Percentiles rank a stretch among this genome's conserved stretches.
phyloP scores from a whole-genome alignment of 2,797 vertebrate genomes.

The Typhlichthys subterraneus region DNA sequence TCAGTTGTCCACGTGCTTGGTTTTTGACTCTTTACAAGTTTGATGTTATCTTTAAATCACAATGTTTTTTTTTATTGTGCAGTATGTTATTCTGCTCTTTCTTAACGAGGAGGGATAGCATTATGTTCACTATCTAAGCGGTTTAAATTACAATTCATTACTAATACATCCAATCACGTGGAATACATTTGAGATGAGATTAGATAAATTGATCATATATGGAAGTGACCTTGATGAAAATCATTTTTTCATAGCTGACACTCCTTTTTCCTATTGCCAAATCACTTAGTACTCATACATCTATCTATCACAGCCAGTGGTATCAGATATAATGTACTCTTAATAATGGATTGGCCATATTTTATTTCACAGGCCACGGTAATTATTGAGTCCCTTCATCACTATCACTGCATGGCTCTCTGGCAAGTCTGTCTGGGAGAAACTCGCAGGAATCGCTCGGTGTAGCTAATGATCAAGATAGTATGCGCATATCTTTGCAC shows the following conservation, averaged over 20 bases:
- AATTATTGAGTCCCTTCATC: constrained; percentile 53
- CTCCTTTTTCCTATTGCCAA: constrained; percentile 33
- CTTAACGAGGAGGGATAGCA: constrained; percentile 14
- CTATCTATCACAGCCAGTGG: constrained; percentile 41
- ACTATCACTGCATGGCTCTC: constrained; percentile 27
- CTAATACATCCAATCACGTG: constrained; percentile 3
- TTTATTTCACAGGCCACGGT: constrained; percentile 34
- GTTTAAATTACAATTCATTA: constrained; percentile 39
- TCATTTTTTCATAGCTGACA: constrained; percentile 7
- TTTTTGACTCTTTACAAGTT: too few species aligned
- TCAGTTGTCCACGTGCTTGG: too few species aligned
- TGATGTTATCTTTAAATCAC: too few species aligned
- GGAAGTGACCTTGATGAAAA: constrained; percentile 38
- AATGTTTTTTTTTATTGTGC: too few species aligned
- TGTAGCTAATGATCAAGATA: constrained; percentile 35
- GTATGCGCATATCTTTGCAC: neutral
- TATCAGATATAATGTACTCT: constrained; percentile 47
- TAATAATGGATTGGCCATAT: constrained; percentile 35
- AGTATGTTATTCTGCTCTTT: neutral
- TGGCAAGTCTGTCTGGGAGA: constrained; percentile 23
- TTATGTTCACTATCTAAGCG: constrained; percentile 19
- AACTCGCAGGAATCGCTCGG: constrained; percentile 20
- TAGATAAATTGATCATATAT: neutral
- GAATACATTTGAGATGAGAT: constrained; percentile 22
- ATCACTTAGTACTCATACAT: constrained; percentile 14